Conservation (phyloP, 2,888 invertebrate genomes). For the Cistogaster globosa region DNA sequence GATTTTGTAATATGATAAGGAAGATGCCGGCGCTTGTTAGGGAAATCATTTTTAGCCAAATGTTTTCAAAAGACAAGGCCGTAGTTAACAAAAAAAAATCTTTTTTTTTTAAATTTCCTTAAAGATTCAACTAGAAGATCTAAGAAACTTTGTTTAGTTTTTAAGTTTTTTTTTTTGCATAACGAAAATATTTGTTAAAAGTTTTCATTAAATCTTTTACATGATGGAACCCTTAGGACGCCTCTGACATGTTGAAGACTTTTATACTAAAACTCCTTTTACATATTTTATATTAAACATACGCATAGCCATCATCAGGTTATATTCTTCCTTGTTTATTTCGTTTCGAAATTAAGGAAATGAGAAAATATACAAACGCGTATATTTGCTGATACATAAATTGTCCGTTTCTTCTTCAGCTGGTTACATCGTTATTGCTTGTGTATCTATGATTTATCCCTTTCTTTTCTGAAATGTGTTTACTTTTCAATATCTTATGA, state of each 20-base stretch:
- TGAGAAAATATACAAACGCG: neutral
- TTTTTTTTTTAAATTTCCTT: neutral
- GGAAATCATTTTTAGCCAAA: conserved; percentile 42
- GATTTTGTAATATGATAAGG: conserved; percentile 4
- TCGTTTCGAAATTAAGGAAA: neutral
- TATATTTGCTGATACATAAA: neutral
- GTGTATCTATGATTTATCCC: conserved; percentile 21
- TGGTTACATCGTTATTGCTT: conserved; percentile 20
- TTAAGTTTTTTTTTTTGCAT: neutral
- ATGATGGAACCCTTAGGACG: conserved; percentile 10
- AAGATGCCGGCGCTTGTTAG: conserved; percentile 42
- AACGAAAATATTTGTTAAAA: neutral
- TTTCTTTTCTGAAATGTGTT: conserved; percentile 26
- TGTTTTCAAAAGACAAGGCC: conserved; percentile 7
- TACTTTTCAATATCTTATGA: conserved; percentile 34
- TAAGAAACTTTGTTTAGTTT: neutral
- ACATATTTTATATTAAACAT: conserved; percentile 29
- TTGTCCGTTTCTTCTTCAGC: neutral
- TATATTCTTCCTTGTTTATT: neutral
- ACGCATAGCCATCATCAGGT: conserved; percentile 49
- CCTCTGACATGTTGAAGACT: conserved; percentile 17
- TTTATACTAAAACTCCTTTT: conserved; percentile 7
- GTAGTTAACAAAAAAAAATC: conserved; percentile 23
- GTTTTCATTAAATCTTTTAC: neutral
- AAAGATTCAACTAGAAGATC: neutral